Percentiles rank a stretch among this genome's conserved stretches.
Evolutionary conservation across 2,113 vertebrate species (phyloP).

Genomic region (Poeciliopsis occidentalis): DNA sequence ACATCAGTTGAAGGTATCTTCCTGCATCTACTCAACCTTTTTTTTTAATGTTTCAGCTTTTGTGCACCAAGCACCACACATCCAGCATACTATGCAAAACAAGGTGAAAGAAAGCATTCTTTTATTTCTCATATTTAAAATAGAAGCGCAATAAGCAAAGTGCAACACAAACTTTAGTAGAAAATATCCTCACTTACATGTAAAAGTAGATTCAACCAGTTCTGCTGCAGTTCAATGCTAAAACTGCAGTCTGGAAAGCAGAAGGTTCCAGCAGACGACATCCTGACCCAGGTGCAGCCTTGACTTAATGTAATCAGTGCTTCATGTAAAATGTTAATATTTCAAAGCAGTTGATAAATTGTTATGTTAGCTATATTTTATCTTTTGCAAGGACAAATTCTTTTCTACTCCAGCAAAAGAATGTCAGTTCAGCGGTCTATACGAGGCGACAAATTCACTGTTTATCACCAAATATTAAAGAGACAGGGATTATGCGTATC

Average conservation of each 20-base stretch:
- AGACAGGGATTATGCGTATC: too few species aligned
- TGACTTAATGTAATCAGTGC: not conserved
- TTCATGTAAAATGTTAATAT: not conserved
- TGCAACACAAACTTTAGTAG: slow-evolving; percentile 1
- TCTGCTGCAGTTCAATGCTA: slow-evolving; percentile 7
- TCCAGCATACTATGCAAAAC: not conserved
- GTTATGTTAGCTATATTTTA: too few species aligned
- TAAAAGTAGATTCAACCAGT: not conserved
- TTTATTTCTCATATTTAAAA: not conserved
- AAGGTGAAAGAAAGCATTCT: not conserved
- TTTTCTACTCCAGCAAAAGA: too few species aligned
- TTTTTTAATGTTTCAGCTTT: slow-evolving; percentile 30
- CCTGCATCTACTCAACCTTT: slow-evolving; percentile 26
- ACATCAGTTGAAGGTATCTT: slow-evolving; percentile 3
- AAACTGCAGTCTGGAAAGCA: not conserved
- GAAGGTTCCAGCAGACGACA: too few species aligned
- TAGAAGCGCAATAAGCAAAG: not conserved
- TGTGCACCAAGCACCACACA: slow-evolving; percentile 12
- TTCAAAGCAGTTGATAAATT: not conserved
- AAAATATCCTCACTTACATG: too few species aligned
- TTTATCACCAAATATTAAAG: too few species aligned
- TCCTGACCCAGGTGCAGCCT: too few species aligned
- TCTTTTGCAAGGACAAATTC: too few species aligned
- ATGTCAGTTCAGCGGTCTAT: too few species aligned
- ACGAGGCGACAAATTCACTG: too few species aligned